Base-by-base conservation (phyloP, 2,113 vertebrate species). In the Plotosus lineatus region DNA sequence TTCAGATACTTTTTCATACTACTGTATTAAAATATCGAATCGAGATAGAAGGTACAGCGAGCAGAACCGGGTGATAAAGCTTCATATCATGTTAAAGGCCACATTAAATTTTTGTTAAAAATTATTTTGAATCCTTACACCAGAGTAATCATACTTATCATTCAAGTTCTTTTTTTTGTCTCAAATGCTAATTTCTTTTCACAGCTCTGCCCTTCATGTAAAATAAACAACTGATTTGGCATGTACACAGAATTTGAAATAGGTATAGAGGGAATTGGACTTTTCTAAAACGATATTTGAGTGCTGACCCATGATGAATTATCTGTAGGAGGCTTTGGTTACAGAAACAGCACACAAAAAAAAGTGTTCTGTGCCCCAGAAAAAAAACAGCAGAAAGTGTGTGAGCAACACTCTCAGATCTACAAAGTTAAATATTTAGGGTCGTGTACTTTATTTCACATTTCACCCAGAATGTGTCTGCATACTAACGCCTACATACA, bases 401-500 rank as follows among this genome's bases (percentile, higher is more conserved):
- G 44, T 9, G 26, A 19, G 15, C 6, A 15, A 1, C 17, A 21
- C 26, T 2, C 3, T 21, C 4, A 33, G 7, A 12, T 31, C 28
- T 3, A 8, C 9, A 8, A 21, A 26, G 31, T 26, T 3, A 1
- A 8, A 26, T 15, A 14, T 2, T 23, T 17, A 33, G 48, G 69
- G 42, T 61, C 14, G 9, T 28, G 56, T 31, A 19, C 31, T 75
- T 75, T 14, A 40, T 26, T 15, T 81, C 44, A 65, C 71, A 81
- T 65, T 51, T 81, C 46, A 63, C 56, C 71, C 31, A 74, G 56
- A 53, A 75, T 53, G 28, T 38, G 26, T 65, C 26, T 58, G 4
- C 40, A 55, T 3, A 61, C 28, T 12, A 40, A 63, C 69, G 3
- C 53, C 69, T 8, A 50, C 69, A 72, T 8, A 46, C 7, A 23